phyloP scores from a whole-genome alignment of 2,113 vertebrate genomes.

The Gyps fulvus region DNA sequence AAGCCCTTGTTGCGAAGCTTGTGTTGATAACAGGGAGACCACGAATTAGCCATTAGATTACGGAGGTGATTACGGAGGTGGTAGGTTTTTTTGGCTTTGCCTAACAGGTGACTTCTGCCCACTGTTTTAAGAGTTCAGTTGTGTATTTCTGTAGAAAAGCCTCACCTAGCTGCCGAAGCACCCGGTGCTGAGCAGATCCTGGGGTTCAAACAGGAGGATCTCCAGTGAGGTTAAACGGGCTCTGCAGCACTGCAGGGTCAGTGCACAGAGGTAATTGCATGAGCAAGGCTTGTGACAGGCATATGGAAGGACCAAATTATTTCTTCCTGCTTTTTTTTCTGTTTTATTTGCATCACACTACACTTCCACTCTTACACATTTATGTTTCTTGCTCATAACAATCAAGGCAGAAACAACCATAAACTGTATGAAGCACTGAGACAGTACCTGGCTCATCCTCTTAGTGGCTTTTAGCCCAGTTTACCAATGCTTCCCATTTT shows the following conservation, averaged over 20 bases:
- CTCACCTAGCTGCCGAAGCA: not conserved
- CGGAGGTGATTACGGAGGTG: not conserved
- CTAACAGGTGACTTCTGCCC: not conserved
- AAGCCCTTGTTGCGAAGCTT: not conserved
- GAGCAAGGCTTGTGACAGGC: not conserved
- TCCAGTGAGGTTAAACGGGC: not conserved
- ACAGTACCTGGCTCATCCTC: not conserved
- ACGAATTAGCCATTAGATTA: not conserved
- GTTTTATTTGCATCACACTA: not conserved
- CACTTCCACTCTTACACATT: not conserved
- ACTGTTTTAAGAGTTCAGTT: not conserved
- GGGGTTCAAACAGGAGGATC: not conserved
- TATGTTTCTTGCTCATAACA: not conserved
- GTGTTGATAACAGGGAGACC: not conserved
- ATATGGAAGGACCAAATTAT: not conserved
- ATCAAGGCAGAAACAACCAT: not conserved
- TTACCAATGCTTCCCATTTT: not conserved
- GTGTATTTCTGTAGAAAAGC: not conserved
- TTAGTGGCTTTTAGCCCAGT: not conserved
- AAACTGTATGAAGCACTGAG: not conserved
- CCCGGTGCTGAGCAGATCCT: not conserved
- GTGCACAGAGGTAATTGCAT: not conserved
- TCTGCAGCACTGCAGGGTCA: not conserved
- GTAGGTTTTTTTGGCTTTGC: not conserved
- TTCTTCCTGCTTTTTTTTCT: not conserved